These are phyloP conservation scores for Nomada ruficornis DNA, from an alignment of 2,888 invertebrate genomes.

Conservation along the genomic window DNA sequence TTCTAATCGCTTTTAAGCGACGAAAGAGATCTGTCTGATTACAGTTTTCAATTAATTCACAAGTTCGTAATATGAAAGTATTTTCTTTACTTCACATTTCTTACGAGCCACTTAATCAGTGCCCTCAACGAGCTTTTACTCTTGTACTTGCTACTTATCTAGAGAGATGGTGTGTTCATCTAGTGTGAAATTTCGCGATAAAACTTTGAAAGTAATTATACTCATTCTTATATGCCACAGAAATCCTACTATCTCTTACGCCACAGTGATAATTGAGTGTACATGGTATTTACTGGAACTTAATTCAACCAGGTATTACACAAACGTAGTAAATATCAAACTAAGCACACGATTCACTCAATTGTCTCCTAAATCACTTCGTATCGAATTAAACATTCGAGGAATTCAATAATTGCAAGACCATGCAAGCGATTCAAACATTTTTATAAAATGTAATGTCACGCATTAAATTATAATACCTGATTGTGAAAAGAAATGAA, in stretches of 20 bases:
- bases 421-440: no score
- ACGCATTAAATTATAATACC: no score
- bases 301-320: no score
- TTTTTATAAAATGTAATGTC: no score
- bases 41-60: neutral
- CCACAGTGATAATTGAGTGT: conserved; percentile 2
- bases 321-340: no score
- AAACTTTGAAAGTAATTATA: conserved; percentile 11
- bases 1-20: neutral
- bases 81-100: neutral
- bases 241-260: neutral
- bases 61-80: neutral
- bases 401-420: no score
- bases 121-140: neutral
- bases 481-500: no score
- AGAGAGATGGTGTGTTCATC: neutral
- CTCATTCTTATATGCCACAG: neutral
- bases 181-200: neutral
- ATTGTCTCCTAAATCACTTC: no score
- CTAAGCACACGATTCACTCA: no score
- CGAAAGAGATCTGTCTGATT: neutral
- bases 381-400: no score
- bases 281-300: no score
- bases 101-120: neutral
- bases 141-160: neutral